Conservation (phyloP, 2,113 vertebrate genomes). For the Pelecanus crispus region DNA sequence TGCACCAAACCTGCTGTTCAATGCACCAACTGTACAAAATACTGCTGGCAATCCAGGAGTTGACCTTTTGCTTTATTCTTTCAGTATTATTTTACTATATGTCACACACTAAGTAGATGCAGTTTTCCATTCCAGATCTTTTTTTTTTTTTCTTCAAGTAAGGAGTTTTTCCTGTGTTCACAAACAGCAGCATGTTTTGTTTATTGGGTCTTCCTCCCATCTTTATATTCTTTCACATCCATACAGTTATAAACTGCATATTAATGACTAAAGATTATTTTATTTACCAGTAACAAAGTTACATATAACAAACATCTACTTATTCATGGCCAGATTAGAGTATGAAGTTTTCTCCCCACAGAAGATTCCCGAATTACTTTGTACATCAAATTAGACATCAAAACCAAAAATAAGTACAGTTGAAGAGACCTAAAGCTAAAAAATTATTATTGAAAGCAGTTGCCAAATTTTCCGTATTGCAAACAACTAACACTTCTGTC, state of each 20-base stretch:
- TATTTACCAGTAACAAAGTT: neutral
- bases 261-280: neutral
- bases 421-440: neutral
- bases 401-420: neutral
- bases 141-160: neutral
- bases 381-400: neutral
- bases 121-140: neutral
- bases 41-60: neutral
- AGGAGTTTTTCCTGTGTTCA: neutral
- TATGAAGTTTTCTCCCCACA: neutral
- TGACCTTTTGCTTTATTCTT: neutral
- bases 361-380: neutral
- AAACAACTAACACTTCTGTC: neutral
- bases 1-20: neutral
- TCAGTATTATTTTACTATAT: neutral
- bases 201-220: neutral
- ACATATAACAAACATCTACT: neutral
- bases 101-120: neutral
- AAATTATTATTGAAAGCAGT: neutral
- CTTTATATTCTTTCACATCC: neutral
- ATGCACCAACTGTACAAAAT: neutral
- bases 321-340: neutral
- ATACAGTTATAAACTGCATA: neutral
- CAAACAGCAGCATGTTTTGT: neutral
- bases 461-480: neutral